Conservation (phyloP, 2,113 vertebrate genomes). For the Bothrops jararaca region DNA sequence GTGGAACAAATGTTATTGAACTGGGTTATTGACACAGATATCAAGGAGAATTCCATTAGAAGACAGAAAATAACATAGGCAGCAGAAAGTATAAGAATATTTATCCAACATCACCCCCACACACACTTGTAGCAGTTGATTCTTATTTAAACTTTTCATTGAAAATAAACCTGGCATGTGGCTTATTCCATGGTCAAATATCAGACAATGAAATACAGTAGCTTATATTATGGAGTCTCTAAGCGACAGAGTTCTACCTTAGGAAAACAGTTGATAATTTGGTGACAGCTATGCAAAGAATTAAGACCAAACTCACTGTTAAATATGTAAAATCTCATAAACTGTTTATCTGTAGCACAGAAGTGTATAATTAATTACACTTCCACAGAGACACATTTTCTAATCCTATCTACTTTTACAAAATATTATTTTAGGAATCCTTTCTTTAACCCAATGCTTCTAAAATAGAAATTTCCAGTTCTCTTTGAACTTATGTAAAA, state of each 20-base stretch:
- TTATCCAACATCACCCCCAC: not conserved
- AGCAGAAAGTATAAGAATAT: conserved; percentile 26
- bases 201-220: not conserved
- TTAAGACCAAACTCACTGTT: not conserved
- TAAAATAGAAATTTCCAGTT: not conserved
- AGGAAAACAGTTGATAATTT: not conserved
- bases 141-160: not conserved
- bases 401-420: not conserved
- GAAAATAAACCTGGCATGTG: not conserved
- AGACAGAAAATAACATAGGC: conserved; percentile 20
- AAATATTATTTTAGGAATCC: not conserved
- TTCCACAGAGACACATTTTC: no score
- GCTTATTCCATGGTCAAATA: not conserved
- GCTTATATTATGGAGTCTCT: not conserved
- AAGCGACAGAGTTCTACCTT: not conserved
- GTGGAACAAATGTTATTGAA: conserved; percentile 51
- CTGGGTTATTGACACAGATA: conserved; percentile 47
- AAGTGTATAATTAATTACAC: not conserved
- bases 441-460: not conserved
- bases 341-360: not conserved
- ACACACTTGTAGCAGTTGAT: not conserved
- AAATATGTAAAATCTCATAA: not conserved
- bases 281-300: not conserved
- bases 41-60: conserved; percentile 22
- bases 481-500: not conserved